Evolutionary conservation across 2,113 vertebrate genomes (phyloP).

Genomic region (Crotalus tigris): DNA sequence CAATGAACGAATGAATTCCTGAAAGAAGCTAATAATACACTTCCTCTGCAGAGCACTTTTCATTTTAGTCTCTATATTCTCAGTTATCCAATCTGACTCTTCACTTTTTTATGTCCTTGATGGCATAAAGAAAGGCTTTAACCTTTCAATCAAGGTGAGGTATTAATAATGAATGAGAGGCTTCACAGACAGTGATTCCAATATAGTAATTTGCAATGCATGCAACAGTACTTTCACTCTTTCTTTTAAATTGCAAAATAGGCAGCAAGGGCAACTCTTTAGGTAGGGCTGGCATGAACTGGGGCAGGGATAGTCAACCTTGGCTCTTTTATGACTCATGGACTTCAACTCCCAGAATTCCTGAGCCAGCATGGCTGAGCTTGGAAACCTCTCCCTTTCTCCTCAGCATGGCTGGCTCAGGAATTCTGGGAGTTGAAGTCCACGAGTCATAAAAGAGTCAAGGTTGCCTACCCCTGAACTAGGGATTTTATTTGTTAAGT

Average conservation of each 20-base stretch:
- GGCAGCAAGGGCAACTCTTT: background rate
- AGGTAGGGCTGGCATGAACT: background rate
- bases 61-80: background rate
- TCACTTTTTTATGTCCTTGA: background rate
- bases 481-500: background rate
- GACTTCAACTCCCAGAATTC: too few species aligned
- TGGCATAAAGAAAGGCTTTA: background rate
- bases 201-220: background rate
- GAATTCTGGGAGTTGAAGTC: too few species aligned
- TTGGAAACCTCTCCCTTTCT: too few species aligned
- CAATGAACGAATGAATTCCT: background rate
- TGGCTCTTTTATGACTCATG: too few species aligned
- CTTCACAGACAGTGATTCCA: background rate
- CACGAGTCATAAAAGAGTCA: too few species aligned
- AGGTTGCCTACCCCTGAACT: background rate
- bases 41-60: conserved; percentile 2
- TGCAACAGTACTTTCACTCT: background rate
- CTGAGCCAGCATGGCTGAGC: too few species aligned
- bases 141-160: background rate
- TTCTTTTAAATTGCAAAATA: background rate
- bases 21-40: background rate
- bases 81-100: background rate
- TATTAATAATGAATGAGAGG: background rate
- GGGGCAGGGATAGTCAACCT: too few species aligned
- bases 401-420: too few species aligned